A percentile compares a stretch with the other conserved stretches of the same genome.
Conservation (phyloP, 2,113 vertebrate species). For the Perca schrenkii region DNA sequence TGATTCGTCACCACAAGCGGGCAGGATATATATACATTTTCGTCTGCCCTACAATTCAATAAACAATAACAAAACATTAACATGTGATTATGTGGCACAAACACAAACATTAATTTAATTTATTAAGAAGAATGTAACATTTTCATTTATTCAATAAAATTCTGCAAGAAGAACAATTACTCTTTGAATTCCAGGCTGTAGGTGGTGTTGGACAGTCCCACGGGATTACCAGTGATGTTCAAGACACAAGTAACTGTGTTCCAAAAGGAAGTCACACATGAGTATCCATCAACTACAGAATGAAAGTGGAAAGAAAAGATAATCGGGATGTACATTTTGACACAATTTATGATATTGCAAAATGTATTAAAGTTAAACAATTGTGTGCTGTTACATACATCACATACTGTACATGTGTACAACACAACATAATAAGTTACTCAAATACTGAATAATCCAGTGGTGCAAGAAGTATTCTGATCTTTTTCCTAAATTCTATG, state of each 20-base stretch:
- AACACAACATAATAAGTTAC: background rate
- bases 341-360: background rate
- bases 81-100: no score
- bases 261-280: conserved; percentile 60
- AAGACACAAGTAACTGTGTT: conserved; percentile 50
- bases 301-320: conserved; percentile 12
- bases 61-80: background rate
- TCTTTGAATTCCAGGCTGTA: conserved; percentile 34
- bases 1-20: conserved; percentile 7
- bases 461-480: background rate
- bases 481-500: background rate
- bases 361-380: background rate
- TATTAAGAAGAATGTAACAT: no score
- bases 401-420: background rate
- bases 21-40: conserved; percentile 23
- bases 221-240: conserved; percentile 27
- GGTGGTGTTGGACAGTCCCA: background rate
- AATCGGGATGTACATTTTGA: background rate
- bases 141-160: background rate
- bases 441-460: background rate
- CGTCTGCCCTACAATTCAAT: rapidly evolving
- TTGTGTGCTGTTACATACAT: background rate
- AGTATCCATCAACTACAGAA: background rate
- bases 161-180: conserved; percentile 9
- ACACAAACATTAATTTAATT: background rate